A percentile compares a stretch with the other conserved stretches of the same genome.
Conservation (phyloP, 2,113 vertebrate species). For the Verasper variegatus region DNA sequence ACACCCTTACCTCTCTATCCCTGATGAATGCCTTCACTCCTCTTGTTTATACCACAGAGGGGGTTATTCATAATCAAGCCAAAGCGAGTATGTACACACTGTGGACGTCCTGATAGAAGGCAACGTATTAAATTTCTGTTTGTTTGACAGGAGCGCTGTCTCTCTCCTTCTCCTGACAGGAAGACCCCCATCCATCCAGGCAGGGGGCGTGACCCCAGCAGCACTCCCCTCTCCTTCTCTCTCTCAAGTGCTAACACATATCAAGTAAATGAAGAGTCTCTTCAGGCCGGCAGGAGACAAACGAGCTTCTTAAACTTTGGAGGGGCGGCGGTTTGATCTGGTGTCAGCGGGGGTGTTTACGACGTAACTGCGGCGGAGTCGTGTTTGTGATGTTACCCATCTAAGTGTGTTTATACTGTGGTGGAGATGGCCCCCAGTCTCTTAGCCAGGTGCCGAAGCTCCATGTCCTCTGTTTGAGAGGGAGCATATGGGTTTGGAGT, state of each 20-base stretch:
- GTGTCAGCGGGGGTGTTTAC: conserved; percentile 91
- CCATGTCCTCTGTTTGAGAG: conserved; percentile 48
- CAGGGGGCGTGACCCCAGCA: conserved; percentile 89
- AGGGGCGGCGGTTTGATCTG: conserved; percentile 89
- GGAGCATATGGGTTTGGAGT: conserved; percentile 7
- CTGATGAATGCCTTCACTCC: conserved; percentile 91
- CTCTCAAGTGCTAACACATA: conserved; percentile 95
- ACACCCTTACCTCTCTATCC: conserved; percentile 89
- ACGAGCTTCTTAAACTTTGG: conserved; percentile 88
- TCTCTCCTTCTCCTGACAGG: conserved; percentile 90
- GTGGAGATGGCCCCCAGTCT: conserved; percentile 39
- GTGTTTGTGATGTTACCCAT: conserved; percentile 76
- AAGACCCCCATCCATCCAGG: conserved; percentile 94
- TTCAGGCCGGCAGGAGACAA: conserved; percentile 81
- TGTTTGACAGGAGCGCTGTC: conserved; percentile 98
- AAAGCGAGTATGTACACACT: conserved; percentile 94
- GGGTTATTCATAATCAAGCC: conserved; percentile 93
- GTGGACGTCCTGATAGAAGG: conserved; percentile 92
- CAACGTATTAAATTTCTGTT: conserved; percentile 94
- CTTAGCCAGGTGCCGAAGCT: conserved; percentile 54
- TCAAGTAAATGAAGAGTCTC: conserved; percentile 95
- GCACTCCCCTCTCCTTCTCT: conserved; percentile 85
- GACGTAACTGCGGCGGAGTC: conserved; percentile 83
- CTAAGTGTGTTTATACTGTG: conserved; percentile 68
- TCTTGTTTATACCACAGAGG: conserved; percentile 92